phyloP scores from a whole-genome alignment of 2,113 vertebrate species.

The Spermophilus dauricus region DNA sequence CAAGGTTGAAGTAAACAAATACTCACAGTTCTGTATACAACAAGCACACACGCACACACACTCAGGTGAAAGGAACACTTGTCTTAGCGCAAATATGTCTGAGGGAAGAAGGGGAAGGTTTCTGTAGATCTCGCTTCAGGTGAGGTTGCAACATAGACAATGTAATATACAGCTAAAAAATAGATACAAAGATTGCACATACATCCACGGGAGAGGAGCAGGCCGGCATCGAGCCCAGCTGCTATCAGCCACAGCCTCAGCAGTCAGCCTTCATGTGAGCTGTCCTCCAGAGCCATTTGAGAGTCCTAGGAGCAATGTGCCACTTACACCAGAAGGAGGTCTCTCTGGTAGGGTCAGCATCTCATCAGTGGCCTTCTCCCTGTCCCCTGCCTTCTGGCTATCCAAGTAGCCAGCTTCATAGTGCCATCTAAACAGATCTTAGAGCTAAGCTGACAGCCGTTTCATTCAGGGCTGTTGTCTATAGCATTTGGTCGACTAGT shows the following conservation, averaged over 20 bases:
- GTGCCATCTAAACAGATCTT: constrained; percentile 51
- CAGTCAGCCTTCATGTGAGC: neutral
- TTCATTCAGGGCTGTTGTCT: constrained; percentile 52
- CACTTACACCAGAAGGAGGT: neutral
- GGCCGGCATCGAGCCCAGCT: constrained; percentile 76
- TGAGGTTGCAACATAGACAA: constrained; percentile 90
- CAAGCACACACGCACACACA: constrained; percentile 60
- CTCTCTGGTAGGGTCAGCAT: neutral
- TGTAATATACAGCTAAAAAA: constrained; percentile 89
- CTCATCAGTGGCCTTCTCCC: neutral
- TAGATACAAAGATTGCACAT: constrained; percentile 94
- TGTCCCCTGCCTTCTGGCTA: neutral
- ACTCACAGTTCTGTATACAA: constrained; percentile 89
- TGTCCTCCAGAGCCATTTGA: constrained; percentile 51
- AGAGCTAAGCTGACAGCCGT: constrained; percentile 15
- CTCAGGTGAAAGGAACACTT: constrained; percentile 79
- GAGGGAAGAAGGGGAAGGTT: constrained; percentile 72
- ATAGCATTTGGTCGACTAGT: constrained; percentile 52
- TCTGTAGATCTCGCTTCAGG: constrained; percentile 83
- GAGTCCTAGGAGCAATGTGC: constrained; percentile 73
- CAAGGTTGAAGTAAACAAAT: constrained; percentile 88
- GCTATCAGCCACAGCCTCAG: constrained; percentile 61
- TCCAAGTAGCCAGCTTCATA: neutral
- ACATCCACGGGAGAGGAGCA: constrained; percentile 87
- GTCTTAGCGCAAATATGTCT: constrained; percentile 86